Conservation (phyloP, 2,113 vertebrate species). For the Lynx canadensis region DNA sequence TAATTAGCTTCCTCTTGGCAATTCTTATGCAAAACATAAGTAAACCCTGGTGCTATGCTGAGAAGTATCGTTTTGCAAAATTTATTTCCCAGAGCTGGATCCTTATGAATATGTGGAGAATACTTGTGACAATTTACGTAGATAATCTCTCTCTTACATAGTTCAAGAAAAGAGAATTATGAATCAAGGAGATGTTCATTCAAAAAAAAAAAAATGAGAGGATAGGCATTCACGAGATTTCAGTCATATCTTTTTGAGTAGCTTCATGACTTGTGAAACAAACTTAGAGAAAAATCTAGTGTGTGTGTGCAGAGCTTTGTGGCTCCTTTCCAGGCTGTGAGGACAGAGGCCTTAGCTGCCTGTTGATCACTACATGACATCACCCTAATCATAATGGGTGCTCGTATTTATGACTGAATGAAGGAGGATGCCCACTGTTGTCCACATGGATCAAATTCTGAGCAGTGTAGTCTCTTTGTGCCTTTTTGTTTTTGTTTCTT, state of each 20-base stretch:
- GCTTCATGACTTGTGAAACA: background rate
- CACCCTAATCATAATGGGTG: background rate
- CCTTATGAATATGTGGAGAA: background rate
- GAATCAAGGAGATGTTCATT: background rate
- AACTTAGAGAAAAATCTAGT: background rate
- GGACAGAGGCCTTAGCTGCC: background rate
- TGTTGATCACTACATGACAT: background rate
- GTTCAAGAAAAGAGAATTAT: background rate
- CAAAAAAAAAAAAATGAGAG: background rate
- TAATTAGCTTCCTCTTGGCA: background rate
- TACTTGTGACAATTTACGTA: background rate
- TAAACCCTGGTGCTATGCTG: background rate
- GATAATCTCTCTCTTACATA: background rate
- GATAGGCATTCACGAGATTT: background rate
- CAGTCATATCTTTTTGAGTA: background rate
- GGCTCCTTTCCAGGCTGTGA: background rate
- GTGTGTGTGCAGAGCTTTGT: background rate
- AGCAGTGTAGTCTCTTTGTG: background rate
- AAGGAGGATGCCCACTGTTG: background rate
- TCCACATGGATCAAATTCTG: background rate
- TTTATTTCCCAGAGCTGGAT: background rate
- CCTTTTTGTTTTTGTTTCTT: background rate
- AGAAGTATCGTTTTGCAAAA: slow-evolving; percentile 44
- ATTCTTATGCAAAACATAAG: background rate
- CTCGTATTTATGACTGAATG: background rate